Base-by-base conservation (phyloP, 2,113 vertebrate species). In the Phyllostomus discolor region DNA sequence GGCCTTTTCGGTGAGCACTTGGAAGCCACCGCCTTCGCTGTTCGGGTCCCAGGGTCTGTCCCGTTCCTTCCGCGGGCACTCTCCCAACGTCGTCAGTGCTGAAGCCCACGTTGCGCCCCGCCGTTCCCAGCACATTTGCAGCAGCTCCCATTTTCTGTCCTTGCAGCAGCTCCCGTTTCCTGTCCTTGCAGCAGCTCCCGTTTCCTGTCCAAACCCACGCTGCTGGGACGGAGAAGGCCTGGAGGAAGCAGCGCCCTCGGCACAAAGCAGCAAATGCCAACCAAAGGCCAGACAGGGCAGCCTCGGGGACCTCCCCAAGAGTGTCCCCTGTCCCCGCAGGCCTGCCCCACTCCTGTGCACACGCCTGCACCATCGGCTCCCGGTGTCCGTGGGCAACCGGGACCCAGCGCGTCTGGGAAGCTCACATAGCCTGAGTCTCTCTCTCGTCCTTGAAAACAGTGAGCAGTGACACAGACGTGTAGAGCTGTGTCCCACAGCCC, bases 1-100 rank as follows among this genome's bases (percentile, higher is more conserved):
- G 0, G 3, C 10, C 24, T n/a, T 43, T 81, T 26, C 1, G 0
- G 22, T 1, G 10, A 46, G 59, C 8, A 7, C 10, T 15, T 52
- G 24, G 66, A 7, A 62, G 17, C 1, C 4, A 17, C 11, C 24
- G 0, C 17, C 54, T 35, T 12, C 8, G 8, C 6, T 28, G 57
- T 62, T 26, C 10, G 35, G 22, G 12, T 20, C 82, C 31, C 31
- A 5, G 7, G 1, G 15, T 70, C 83, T 72, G 8, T 10, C 4
- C 15, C 59, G 59, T 28, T 28, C 8, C 35, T 52, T n/a, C 66
- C 54, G 7, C 2, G 11, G 57, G 4, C 16, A 7, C 5, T 22
- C 43, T 19, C 10, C 19, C 46, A 52, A 1, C 24, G 5, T 2
- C 28, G 17, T 28, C 54, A 41, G 35, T 14, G 46, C 62, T 11